phyloP scores from a whole-genome alignment of 1,140 invertebrate genomes.

The Pseudomyrmex flavicornis region DNA sequence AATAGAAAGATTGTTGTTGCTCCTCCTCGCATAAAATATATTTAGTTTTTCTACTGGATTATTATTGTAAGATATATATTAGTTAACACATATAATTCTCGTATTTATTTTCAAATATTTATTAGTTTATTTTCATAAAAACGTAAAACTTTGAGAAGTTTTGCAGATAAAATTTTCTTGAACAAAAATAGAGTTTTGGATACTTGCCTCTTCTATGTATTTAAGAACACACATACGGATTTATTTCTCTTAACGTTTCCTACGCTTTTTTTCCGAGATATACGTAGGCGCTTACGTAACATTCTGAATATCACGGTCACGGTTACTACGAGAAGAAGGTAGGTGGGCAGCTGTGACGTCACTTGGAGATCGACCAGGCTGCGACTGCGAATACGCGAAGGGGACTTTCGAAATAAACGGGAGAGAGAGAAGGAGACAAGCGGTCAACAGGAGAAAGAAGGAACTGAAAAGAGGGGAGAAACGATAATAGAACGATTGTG shows the following conservation, averaged over 20 bases:
- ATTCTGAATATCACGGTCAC: conserved; percentile 33
- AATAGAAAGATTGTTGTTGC: too few species aligned
- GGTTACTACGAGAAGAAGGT: conserved; percentile 43
- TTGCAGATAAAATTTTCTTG: neutral
- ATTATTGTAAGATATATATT: neutral
- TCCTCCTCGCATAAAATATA: too few species aligned
- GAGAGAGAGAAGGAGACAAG: neutral
- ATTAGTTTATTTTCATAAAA: neutral
- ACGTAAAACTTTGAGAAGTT: neutral
- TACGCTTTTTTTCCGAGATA: conserved; percentile 13
- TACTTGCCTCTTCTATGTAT: too few species aligned
- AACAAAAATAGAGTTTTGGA: neutral
- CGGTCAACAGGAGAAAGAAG: neutral
- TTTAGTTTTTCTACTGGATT: too few species aligned
- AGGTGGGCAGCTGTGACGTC: conserved; percentile 50
- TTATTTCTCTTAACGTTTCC: neutral
- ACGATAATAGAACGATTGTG: neutral
- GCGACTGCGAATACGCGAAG: neutral
- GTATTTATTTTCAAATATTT: neutral
- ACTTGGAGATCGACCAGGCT: conserved; percentile 60
- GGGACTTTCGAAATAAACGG: neutral
- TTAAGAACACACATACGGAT: too few species aligned
- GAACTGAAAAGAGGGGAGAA: neutral
- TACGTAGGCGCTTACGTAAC: conserved; percentile 8
- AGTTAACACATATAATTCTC: neutral